A percentile compares a stretch with the other conserved stretches of the same genome.
phyloP scores from a whole-genome alignment of 2,113 vertebrate species.

The Etheostoma cragini region DNA sequence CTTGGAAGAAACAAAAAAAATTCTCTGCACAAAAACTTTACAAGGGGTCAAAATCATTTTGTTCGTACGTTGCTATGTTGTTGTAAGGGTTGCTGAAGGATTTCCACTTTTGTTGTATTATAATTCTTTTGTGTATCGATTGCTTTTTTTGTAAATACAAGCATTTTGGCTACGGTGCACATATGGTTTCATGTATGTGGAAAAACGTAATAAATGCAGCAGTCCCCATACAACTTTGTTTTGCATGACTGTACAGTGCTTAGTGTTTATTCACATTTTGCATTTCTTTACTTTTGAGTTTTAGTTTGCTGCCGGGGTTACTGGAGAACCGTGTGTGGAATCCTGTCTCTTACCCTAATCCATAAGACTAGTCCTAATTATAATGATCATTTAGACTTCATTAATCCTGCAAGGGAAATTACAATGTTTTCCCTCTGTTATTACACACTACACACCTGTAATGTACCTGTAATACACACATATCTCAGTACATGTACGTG shows the following conservation, averaged over 20 bases:
- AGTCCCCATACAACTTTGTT: constrained; percentile 25
- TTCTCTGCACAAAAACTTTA: constrained; percentile 72
- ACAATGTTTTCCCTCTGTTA: too few species aligned
- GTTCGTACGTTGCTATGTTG: constrained; percentile 52
- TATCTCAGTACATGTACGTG: too few species aligned
- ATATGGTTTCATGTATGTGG: constrained; percentile 71
- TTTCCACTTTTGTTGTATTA: constrained; percentile 62
- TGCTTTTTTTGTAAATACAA: constrained; percentile 73
- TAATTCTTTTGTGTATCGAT: constrained; percentile 63
- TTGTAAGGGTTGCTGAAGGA: constrained; percentile 70
- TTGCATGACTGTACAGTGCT: neutral
- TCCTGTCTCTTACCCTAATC: too few species aligned
- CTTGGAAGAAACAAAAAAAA: constrained; percentile 58
- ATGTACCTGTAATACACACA: too few species aligned
- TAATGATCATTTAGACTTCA: too few species aligned
- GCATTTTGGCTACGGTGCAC: constrained; percentile 71
- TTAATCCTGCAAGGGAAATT: too few species aligned
- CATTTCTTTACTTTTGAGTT: neutral
- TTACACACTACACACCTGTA: too few species aligned
- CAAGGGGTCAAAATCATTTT: constrained; percentile 54
- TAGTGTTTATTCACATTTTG: neutral
- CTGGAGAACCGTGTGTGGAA: too few species aligned
- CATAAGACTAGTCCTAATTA: neutral
- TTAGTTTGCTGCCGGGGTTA: too few species aligned
- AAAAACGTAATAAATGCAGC: constrained; percentile 62